Percentiles rank a stretch among this genome's conserved stretches.
These are phyloP conservation scores for Sacculina carcini DNA, from an alignment of 2,888 invertebrate genomes.

Conservation along the genomic window DNA sequence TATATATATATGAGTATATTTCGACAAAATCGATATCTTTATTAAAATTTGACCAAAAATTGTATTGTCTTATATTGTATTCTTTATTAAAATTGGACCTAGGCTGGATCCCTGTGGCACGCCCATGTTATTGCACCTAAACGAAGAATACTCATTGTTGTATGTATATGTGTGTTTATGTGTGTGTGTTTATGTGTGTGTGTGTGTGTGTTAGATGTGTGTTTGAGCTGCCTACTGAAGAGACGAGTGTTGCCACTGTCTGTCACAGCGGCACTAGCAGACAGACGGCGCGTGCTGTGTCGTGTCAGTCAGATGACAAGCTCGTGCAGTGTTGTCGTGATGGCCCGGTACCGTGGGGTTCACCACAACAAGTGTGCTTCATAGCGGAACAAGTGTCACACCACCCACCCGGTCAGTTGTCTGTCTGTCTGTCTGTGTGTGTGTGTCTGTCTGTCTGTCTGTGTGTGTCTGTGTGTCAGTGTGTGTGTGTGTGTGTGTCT, in stretches of 20 bases:
- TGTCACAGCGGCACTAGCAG: slow-evolving; percentile 21
- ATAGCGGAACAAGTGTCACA: slow-evolving; percentile 97
- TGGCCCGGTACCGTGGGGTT: slow-evolving; percentile 78
- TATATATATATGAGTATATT: no score
- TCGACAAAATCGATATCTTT: neutral
- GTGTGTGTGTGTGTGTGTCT: neutral
- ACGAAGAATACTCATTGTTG: no score
- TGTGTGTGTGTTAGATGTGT: no score
- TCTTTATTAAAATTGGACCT: neutral
- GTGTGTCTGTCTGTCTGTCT: slow-evolving; percentile 5
- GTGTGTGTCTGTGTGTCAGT: slow-evolving; percentile 6
- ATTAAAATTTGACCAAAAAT: neutral
- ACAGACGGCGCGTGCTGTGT: slow-evolving; percentile 16
- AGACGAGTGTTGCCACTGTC: neutral
- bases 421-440: neutral
- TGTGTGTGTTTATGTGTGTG: no score
- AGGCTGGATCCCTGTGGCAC: no score
- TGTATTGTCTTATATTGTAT: neutral
- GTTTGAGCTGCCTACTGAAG: neutral
- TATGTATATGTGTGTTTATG: no score
- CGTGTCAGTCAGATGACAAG: neutral
- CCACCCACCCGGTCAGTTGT: slow-evolving; percentile 66
- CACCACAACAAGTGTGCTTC: slow-evolving; percentile 62
- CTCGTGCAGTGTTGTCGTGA: slow-evolving; percentile 27
- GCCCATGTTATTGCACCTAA: no score